These are phyloP conservation scores for Brachionichthys hirsutus DNA, from an alignment of 2,113 vertebrate genomes.

Conservation along the genomic window DNA sequence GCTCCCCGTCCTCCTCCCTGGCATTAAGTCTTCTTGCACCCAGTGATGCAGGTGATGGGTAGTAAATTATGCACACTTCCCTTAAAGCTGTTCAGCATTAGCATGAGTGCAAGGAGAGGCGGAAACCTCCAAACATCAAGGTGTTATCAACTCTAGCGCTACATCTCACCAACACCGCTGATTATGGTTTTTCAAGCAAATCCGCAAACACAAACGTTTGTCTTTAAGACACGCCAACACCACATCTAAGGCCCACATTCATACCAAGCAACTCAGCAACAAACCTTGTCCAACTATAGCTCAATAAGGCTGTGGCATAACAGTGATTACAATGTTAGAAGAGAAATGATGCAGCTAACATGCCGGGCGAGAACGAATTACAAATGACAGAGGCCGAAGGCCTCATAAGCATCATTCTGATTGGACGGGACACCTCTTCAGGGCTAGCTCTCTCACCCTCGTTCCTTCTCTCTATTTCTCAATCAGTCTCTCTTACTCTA, in stretches of 20 bases:
- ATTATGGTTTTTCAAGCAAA: constrained; percentile 11
- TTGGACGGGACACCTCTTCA: constrained; percentile 49
- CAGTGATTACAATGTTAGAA: constrained; percentile 29
- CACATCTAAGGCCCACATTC: constrained; percentile 19
- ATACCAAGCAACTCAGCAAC: constrained; percentile 32
- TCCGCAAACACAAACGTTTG: constrained; percentile 7
- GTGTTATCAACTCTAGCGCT: constrained; percentile 13
- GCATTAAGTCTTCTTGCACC: constrained; percentile 60
- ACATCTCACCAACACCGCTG: constrained; percentile 18
- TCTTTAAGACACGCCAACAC: constrained; percentile 20
- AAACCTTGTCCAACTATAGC: constrained; percentile 36
- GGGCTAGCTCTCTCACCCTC: constrained; percentile 10
- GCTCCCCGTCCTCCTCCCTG: constrained; percentile 56
- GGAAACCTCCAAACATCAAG: neutral
- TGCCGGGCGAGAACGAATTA: constrained; percentile 37
- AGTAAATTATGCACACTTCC: constrained; percentile 70
- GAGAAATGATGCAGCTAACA: constrained; percentile 44
- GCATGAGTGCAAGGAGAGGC: constrained; percentile 18
- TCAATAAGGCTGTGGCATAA: constrained; percentile 53
- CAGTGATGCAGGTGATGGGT: constrained; percentile 66
- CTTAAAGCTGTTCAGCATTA: constrained; percentile 53
- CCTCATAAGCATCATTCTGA: constrained; percentile 66
- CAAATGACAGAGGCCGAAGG: constrained; percentile 34
- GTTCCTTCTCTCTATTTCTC: constrained; percentile 7
- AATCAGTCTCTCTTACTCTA: constrained; percentile 28